Evolutionary conservation across 2,113 vertebrate genomes (phyloP).

Genomic region (Blennius ocellaris): DNA sequence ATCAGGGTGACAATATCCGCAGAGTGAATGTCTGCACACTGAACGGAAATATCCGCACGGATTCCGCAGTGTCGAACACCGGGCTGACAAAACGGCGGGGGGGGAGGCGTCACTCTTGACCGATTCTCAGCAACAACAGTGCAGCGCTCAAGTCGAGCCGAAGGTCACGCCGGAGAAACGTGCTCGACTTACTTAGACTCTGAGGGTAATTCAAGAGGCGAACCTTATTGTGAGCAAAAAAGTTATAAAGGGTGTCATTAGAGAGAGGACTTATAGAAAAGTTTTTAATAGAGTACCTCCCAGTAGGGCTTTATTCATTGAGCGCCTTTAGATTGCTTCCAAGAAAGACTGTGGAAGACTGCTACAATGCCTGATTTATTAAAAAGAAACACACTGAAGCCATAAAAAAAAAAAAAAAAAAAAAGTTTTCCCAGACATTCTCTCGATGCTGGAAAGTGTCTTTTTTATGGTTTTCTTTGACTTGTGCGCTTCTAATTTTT

Average conservation of each 20-base stretch:
- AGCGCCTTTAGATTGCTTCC: too few relatives aligned
- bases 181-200: background rate
- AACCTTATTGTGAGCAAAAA: background rate
- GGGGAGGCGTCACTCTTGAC: background rate
- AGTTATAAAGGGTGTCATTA: background rate
- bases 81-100: background rate
- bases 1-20: constrained; percentile 42
- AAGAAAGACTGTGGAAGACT: too few relatives aligned
- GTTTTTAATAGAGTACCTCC: too few relatives aligned
- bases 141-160: background rate
- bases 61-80: background rate
- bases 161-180: background rate
- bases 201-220: background rate
- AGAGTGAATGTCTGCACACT: constrained; percentile 13
- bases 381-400: too few relatives aligned
- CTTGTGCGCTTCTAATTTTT: too few relatives aligned
- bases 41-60: background rate
- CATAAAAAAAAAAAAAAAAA: too few relatives aligned
- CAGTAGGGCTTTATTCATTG: too few relatives aligned
- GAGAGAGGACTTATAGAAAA: too few relatives aligned
- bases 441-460: too few relatives aligned
- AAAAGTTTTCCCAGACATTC: too few relatives aligned
- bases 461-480: too few relatives aligned
- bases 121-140: background rate
- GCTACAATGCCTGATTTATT: too few relatives aligned